Conservation (phyloP, 2,888 invertebrate species). For the Plagiodera versicolora region DNA sequence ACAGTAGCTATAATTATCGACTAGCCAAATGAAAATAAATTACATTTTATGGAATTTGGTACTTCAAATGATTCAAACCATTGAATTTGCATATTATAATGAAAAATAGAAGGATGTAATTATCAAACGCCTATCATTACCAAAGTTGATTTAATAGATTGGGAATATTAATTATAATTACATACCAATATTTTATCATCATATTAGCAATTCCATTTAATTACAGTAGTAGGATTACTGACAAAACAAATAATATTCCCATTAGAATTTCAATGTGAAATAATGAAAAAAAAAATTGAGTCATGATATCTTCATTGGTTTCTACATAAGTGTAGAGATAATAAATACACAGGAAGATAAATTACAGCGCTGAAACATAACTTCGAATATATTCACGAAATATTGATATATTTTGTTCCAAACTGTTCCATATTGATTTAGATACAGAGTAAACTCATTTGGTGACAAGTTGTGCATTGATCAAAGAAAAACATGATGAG, state of each 20-base stretch:
- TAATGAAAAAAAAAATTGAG: too few relatives aligned
- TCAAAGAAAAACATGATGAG: too few relatives aligned
- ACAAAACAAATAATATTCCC: not conserved
- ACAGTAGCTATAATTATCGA: not conserved
- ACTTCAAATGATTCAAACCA: not conserved
- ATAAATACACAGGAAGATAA: too few relatives aligned
- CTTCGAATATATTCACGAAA: too few relatives aligned
- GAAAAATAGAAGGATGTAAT: conserved; percentile 7
- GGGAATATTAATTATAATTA: not conserved
- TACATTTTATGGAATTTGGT: not conserved
- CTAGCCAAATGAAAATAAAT: not conserved
- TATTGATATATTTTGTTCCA: too few relatives aligned
- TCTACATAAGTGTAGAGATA: too few relatives aligned
- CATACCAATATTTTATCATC: not conserved
- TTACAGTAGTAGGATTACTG: not conserved
- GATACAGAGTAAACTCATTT: too few relatives aligned
- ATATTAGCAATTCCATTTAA: not conserved
- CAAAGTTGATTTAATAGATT: not conserved
- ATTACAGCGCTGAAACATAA: too few relatives aligned
- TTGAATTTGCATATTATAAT: conserved; percentile 12
- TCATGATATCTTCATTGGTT: too few relatives aligned
- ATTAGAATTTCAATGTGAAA: not conserved
- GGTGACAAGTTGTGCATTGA: too few relatives aligned
- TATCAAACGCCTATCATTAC: not conserved
- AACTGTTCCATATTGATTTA: too few relatives aligned